A percentile compares a stretch with the other conserved stretches of the same genome.
phyloP scores from a whole-genome alignment of 2,888 invertebrate genomes.

The Aethes cnicana region DNA sequence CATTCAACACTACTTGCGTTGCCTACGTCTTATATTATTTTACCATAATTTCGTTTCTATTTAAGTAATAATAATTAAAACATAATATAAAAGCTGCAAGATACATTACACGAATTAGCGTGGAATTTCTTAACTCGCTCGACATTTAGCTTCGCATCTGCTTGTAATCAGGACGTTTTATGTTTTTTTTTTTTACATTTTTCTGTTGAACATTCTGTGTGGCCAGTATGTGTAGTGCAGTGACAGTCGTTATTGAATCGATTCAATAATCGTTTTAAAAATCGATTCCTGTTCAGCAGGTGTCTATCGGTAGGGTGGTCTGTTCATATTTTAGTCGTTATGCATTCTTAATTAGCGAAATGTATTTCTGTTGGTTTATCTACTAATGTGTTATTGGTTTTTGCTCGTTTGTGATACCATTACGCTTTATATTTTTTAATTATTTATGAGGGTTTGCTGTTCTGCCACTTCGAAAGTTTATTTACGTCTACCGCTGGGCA shows the following conservation, averaged over 20 bases:
- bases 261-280: neutral
- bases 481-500: no score
- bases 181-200: slow-evolving; percentile 43
- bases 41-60: neutral
- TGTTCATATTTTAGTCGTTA: no score
- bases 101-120: slow-evolving; percentile 40
- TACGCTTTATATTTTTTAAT: no score
- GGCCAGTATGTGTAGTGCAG: slow-evolving; percentile 39
- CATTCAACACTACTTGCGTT: no score
- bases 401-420: no score
- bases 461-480: no score
- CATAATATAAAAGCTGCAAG: slow-evolving; percentile 18
- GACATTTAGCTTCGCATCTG: slow-evolving; percentile 55
- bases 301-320: no score
- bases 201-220: slow-evolving; percentile 41
- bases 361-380: no score
- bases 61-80: slow-evolving; percentile 6
- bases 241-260: slow-evolving; percentile 2
- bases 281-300: neutral
- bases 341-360: no score
- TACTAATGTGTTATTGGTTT: no score
- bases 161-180: slow-evolving; percentile 43
- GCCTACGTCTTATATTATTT: neutral
- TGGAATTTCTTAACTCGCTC: slow-evolving; percentile 40
- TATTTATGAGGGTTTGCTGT: no score